Base-by-base conservation (phyloP, 2,797 vertebrate species). In the Sternotherus odoratus region DNA sequence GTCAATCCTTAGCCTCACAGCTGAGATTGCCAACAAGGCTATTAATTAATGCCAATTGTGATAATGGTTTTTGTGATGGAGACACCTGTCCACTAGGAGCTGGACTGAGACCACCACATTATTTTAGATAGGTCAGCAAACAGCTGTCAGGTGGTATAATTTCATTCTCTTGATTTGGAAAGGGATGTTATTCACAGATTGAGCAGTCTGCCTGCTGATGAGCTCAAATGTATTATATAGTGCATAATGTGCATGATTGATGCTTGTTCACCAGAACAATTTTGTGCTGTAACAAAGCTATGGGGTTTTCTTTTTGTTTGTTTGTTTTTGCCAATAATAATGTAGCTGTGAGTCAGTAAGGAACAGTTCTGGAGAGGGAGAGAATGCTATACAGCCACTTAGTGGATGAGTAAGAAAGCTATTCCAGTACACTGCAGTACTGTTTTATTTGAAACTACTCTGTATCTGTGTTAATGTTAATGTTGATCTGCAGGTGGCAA, bases 191-290 rank as follows among this genome's bases (percentile, higher is more conserved):
- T 96, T 95, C 84, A 96, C 86, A 19, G 77, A 49, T 15, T 79
- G 91, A 94, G 92, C 90, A 95, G 95, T 94, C 92, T 96, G 96
- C 97, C 90, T 89, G 94, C 94, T 96, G 97, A 97, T 93, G 95
- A 96, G 94, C 92, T 97, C 95, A 86, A 95, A 94, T 3, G 93
- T 97, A 98, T 98, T 98, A 97, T 98, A 91, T 36, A 82, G 95
- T 94, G 94, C 96, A 98, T 98, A 98, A 98, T 98, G 86, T 95
- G 96, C 91, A 10, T 97, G 97, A 98, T 98, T 98, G 98, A 95
- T 3, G 83, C 97, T 97, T 96, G 96, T 97, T 98, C 97, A 94
- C 96, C 91, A 96, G 94, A 95, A 97, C 95, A 97, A 95, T 97
- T 95, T 96, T 88, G 95, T 97, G 94, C 90, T 82, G 96, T 86